Evolutionary conservation across 2,113 vertebrate species (phyloP).

Genomic region (Thunnus maccoyii): DNA sequence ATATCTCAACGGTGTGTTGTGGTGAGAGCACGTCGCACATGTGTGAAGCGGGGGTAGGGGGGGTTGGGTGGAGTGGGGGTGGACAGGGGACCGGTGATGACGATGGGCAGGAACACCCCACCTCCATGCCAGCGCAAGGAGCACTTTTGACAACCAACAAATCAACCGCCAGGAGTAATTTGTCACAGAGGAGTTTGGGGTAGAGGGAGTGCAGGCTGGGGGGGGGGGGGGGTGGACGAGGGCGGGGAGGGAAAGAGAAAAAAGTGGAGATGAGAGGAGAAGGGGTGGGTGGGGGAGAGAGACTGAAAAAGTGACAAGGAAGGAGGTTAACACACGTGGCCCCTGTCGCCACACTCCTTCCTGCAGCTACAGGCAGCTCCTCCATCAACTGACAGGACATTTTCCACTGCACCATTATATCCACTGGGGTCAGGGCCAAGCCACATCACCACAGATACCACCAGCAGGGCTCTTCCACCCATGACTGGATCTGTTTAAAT

Average conservation of each 20-base stretch:
- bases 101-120: conserved; percentile 57
- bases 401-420: conserved; percentile 78
- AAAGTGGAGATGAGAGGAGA: conserved; percentile 57
- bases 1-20: conserved; percentile 45
- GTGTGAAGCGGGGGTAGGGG: conserved; percentile 7
- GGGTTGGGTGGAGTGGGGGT: background rate
- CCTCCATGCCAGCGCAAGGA: conserved; percentile 68
- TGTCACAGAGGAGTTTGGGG: conserved; percentile 76
- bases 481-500: conserved; percentile 68
- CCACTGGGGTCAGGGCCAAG: conserved; percentile 71
- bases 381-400: conserved; percentile 83
- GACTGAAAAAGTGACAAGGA: conserved; percentile 73
- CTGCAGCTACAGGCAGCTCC: conserved; percentile 79
- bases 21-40: conserved; percentile 23
- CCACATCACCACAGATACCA: conserved; percentile 58
- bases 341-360: conserved; percentile 79
- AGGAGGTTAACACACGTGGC: conserved; percentile 82
- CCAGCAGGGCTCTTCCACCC: conserved; percentile 66
- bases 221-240: background rate
- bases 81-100: conserved; percentile 29
- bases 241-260: conserved; percentile 7
- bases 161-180: conserved; percentile 84
- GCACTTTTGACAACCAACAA: conserved; percentile 85
- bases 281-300: conserved; percentile 9
- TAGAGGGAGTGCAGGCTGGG: conserved; percentile 65